These are phyloP conservation scores for Aldabrachelys gigantea DNA, from an alignment of 2,113 vertebrate genomes.

Conservation along the genomic window DNA sequence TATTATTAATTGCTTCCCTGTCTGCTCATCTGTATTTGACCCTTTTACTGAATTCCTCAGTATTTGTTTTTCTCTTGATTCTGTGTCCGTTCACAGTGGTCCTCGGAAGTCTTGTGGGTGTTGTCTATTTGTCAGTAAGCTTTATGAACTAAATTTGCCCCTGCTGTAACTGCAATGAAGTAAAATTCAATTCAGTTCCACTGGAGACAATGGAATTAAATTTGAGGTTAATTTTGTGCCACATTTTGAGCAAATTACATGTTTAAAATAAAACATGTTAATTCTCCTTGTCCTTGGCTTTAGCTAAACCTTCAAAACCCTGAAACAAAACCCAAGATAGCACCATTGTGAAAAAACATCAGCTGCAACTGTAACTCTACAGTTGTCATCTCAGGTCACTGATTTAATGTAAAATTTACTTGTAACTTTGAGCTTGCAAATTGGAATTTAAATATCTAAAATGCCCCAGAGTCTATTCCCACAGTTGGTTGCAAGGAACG, in stretches of 20 bases:
- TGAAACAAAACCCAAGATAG: neutral
- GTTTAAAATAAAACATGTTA: neutral
- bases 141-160: neutral
- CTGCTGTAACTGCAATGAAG: neutral
- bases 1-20: slow-evolving; percentile 42
- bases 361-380: neutral
- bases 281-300: neutral
- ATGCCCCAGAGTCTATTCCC: neutral
- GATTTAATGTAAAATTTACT: fast-evolving
- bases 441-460: neutral
- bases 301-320: neutral
- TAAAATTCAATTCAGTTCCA: slow-evolving; percentile 29
- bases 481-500: neutral
- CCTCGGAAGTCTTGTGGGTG: slow-evolving; percentile 27
- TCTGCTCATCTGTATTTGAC: slow-evolving; percentile 11
- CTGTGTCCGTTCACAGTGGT: neutral
- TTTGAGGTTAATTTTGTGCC: neutral
- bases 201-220: neutral
- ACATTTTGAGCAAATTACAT: neutral
- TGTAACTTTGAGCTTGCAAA: neutral
- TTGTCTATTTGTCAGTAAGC: slow-evolving; percentile 8
- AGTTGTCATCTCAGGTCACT: neutral
- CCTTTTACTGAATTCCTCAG: neutral
- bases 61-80: neutral
- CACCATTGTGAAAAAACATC: neutral